Evolutionary conservation across 2,113 vertebrate genomes (phyloP), one percentile per base, ranked within the genome.

Genomic region (Pholis gunnellus): DNA sequence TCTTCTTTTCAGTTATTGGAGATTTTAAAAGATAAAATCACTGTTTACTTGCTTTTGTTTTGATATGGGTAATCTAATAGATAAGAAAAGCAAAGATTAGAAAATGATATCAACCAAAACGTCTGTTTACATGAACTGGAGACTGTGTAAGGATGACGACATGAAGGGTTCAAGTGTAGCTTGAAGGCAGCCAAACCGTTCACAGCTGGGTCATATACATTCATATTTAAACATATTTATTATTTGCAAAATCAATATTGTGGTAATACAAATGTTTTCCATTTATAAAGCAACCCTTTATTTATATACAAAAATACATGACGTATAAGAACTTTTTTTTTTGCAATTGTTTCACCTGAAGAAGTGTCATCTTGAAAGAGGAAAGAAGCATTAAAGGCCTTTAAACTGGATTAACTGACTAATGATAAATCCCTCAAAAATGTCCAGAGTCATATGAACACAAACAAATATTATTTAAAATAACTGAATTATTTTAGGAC

Each of bases 181-280:
- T 6, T 34, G 25, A 48, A 48, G 27, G 57, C 4, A 74, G n/a
- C 8, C 44, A 75, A 64, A 63, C 63, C 31, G 4, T 25, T 50
- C 4, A 42, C n/a, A 0, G 10, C 20, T 50, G 6, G 18, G n/a
- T 76, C 25, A 13, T 31, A 3, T 17, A 67, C 2, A 66, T 25
- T 65, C 34, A 80, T 78, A 85, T 83, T 73, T 81, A 90, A 38
- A 91, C 1, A 44, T n/a, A n/a, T 87, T 85, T 89, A 85, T 48
- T 20, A 25, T 79, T 72, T 31, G n/a, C n/a, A n/a, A n/a, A 31
- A 31, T 75, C 7, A 57, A 66, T 74, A 56, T 34, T 63, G 83
- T 69, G 5, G 20, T 46, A 1, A 77, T 79, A 75, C 75, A 70
- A 84, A 66, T 54, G 2, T 50, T 14, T 18, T 67, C 1, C 44